Conservation (phyloP, 2,113 vertebrate species). For the Chlorodrepanis virens region DNA sequence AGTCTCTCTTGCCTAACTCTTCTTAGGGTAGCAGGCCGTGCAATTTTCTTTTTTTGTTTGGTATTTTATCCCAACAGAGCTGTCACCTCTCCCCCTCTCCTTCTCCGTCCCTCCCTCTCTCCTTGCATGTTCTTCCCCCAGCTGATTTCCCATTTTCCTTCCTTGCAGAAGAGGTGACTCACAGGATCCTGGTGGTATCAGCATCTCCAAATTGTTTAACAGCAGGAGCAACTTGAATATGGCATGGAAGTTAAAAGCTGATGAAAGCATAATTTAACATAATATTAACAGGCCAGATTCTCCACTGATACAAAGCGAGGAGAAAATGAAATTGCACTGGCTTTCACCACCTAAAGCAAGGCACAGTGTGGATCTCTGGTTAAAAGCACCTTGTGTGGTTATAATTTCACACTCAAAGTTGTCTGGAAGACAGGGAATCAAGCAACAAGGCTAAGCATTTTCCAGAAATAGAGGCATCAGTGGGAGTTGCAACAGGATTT, state of each 20-base stretch:
- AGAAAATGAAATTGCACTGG: background rate
- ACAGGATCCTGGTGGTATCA: background rate
- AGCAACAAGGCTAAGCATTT: conserved; percentile 29
- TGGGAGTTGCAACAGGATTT: conserved; percentile 31
- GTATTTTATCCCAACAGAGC: background rate
- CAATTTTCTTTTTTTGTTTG: background rate
- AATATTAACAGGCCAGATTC: background rate
- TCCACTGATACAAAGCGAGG: background rate
- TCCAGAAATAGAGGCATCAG: conserved; percentile 51
- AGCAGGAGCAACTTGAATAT: background rate
- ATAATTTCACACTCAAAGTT: conserved; percentile 4
- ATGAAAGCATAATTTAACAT: background rate
- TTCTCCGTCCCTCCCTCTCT: background rate
- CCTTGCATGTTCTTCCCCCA: background rate
- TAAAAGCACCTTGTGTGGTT: background rate
- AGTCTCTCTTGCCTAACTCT: background rate
- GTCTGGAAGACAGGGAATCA: conserved; percentile 21
- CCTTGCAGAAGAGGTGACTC: background rate
- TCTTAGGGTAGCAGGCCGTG: background rate
- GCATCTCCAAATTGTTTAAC: background rate
- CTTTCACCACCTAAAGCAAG: background rate
- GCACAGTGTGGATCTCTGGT: background rate
- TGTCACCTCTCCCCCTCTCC: background rate
- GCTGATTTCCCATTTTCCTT: background rate
- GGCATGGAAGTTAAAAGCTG: background rate